phyloP scores from a whole-genome alignment of 2,113 vertebrate genomes.

The Poeciliopsis occidentalis region DNA sequence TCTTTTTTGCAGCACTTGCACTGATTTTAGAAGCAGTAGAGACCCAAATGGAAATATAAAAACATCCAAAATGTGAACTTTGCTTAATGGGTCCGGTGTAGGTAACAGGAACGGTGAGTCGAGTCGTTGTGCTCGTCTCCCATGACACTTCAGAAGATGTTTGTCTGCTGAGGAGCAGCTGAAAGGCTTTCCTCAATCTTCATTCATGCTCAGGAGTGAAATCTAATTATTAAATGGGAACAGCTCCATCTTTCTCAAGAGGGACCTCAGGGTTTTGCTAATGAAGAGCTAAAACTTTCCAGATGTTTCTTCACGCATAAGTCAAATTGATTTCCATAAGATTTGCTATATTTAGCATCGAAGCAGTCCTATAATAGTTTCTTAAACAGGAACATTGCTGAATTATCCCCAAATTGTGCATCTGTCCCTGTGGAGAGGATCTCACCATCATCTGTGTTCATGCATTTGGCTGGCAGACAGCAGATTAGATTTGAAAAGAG shows the following conservation, averaged over 20 bases:
- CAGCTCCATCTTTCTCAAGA: constrained; percentile 9
- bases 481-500: constrained; percentile 55
- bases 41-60: no score
- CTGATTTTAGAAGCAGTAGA: no score
- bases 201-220: background rate
- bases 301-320: constrained; percentile 14
- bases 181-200: constrained; percentile 4
- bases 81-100: background rate
- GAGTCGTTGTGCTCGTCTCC: constrained; percentile 1
- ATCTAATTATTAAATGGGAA: constrained; percentile 15
- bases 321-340: constrained; percentile 6
- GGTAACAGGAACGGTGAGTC: background rate
- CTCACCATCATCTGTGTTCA: constrained; percentile 36
- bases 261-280: constrained; percentile 2
- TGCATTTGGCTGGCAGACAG: constrained; percentile 38
- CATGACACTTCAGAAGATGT: constrained; percentile 1
- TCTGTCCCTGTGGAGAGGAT: constrained; percentile 40
- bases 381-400: background rate
- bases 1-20: no score
- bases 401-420: constrained; percentile 13
- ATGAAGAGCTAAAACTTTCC: constrained; percentile 4
- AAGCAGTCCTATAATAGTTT: constrained; percentile 9
- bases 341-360: constrained; percentile 25
- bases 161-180: constrained; percentile 5
- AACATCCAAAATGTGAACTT: background rate